Evolutionary conservation across 1,140 invertebrate species (phyloP).

Genomic region (Trachymyrmex septentrionalis): DNA sequence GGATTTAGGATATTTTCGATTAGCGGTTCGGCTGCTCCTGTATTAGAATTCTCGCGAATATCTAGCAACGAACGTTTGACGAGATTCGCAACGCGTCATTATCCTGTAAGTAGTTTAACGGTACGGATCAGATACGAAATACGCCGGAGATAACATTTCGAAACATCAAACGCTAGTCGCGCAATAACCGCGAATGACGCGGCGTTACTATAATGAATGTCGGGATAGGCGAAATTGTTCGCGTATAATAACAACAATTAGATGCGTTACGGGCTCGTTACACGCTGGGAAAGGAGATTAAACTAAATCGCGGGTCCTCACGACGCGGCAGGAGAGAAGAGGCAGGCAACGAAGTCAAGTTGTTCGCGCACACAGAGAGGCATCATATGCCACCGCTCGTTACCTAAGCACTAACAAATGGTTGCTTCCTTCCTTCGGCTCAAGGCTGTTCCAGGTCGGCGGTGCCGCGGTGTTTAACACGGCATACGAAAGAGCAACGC

Average conservation of each 20-base stretch:
- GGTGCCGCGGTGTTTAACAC: slow-evolving; percentile 63
- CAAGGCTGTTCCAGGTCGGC: slow-evolving; percentile 71
- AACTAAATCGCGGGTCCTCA: slow-evolving; percentile 66
- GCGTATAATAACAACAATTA: slow-evolving; percentile 69
- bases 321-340: not conserved
- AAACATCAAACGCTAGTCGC: slow-evolving; percentile 59
- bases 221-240: slow-evolving; percentile 48
- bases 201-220: slow-evolving; percentile 56
- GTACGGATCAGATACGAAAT: slow-evolving; percentile 54
- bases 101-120: slow-evolving; percentile 57
- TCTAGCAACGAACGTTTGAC: slow-evolving; percentile 25
- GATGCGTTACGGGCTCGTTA: slow-evolving; percentile 68
- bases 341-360: slow-evolving; percentile 15
- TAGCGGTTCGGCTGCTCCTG: slow-evolving; percentile 24
- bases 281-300: slow-evolving; percentile 59
- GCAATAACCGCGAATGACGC: slow-evolving; percentile 61
- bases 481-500: slow-evolving; percentile 66
- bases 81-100: slow-evolving; percentile 60
- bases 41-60: slow-evolving; percentile 7
- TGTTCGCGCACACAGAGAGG: slow-evolving; percentile 45
- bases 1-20: slow-evolving; percentile 26
- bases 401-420: slow-evolving; percentile 74
- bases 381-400: slow-evolving; percentile 56
- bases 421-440: slow-evolving; percentile 69
- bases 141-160: slow-evolving; percentile 54